Conservation (phyloP, 92 coral and sea anemone genomes). For the Actinostola sp. region DNA sequence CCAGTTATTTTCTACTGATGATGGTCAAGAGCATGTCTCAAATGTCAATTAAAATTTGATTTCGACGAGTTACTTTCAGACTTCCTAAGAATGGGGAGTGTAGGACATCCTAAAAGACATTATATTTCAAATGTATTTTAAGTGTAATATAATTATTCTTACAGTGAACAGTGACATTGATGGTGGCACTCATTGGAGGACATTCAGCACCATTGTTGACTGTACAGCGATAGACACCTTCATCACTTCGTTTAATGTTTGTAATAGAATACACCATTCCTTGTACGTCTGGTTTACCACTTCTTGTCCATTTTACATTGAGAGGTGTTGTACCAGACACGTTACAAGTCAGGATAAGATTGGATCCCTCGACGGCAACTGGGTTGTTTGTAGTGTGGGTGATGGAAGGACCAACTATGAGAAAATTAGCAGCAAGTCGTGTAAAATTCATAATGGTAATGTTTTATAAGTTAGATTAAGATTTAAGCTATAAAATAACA, state of each 20-base stretch:
- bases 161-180: slow-evolving; percentile 26
- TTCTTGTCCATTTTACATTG: not conserved
- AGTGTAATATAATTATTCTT: no score
- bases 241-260: slow-evolving; percentile 14
- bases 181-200: slow-evolving; percentile 19
- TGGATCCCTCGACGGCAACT: slow-evolving; percentile 7
- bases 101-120: no score
- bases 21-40: no score
- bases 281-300: not conserved
- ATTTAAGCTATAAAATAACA: no score
- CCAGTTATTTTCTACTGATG: no score
- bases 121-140: no score
- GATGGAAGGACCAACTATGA: not conserved
- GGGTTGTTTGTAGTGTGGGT: not conserved
- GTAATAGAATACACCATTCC: not conserved
- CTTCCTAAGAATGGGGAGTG: no score
- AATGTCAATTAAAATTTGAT: no score
- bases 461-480: no score
- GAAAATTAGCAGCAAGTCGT: no score
- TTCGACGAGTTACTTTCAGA: no score
- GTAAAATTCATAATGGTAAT: no score
- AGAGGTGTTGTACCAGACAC: slow-evolving; percentile 24
- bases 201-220: slow-evolving; percentile 58
- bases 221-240: slow-evolving; percentile 48
- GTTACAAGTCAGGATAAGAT: slow-evolving; percentile 5